Evolutionary conservation across 2,113 vertebrate genomes (phyloP).

Genomic region (Ardeotis arabs): DNA sequence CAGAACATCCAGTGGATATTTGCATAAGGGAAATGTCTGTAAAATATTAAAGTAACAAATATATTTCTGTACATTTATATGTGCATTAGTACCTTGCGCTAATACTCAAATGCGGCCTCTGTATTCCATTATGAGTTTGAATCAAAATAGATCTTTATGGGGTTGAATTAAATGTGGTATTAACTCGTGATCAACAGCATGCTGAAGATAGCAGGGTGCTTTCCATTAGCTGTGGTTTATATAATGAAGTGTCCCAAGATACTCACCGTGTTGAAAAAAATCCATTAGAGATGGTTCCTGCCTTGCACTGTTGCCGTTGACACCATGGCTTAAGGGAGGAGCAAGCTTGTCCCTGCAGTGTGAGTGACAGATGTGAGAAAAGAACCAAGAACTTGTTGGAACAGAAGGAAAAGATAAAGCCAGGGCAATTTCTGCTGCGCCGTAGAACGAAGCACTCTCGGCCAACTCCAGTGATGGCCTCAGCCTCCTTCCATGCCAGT

Average conservation of each 20-base stretch:
- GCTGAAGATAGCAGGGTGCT: neutral
- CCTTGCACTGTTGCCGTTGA: neutral
- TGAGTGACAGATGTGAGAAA: neutral
- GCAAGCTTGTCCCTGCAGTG: neutral
- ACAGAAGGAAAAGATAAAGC: neutral
- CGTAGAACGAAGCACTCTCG: neutral
- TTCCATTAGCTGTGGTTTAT: neutral
- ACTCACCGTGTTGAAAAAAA: neutral
- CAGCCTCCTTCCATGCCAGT: neutral
- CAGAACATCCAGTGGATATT: neutral
- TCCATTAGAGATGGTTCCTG: neutral
- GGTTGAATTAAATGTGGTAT: neutral
- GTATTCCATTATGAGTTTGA: neutral
- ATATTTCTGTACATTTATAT: neutral
- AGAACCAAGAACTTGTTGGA: neutral
- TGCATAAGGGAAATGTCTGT: neutral
- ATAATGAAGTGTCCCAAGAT: neutral
- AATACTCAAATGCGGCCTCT: neutral
- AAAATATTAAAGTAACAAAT: constrained; percentile 29
- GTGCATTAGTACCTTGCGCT: neutral
- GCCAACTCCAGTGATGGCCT: neutral
- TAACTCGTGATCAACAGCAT: neutral
- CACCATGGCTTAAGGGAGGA: neutral
- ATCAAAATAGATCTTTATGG: neutral
- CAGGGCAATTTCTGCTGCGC: neutral